Conservation (phyloP, 2,888 invertebrate genomes). For the Ophion obscuratus region DNA sequence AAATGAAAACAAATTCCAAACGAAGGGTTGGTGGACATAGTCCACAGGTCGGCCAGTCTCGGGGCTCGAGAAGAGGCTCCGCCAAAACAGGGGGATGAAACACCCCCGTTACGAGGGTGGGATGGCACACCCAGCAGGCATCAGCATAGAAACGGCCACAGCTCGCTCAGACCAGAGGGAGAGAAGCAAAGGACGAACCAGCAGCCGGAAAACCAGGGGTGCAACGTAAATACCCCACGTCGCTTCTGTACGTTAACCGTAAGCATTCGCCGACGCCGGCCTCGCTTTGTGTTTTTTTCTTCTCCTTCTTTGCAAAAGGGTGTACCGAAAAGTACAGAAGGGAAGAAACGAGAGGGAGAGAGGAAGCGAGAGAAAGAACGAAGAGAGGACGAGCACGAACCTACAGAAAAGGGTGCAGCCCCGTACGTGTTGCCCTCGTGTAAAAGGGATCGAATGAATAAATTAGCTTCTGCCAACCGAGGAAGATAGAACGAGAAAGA, state of each 20-base stretch:
- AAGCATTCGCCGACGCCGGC: constrained; percentile 79
- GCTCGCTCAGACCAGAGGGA: constrained; percentile 48
- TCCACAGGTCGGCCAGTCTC: constrained; percentile 69
- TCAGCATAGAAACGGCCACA: constrained; percentile 52
- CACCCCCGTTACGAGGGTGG: constrained; percentile 65
- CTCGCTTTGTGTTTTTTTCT: constrained; percentile 75
- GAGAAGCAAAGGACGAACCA: constrained; percentile 60
- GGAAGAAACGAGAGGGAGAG: constrained; percentile 60
- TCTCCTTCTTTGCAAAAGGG: constrained; percentile 78
- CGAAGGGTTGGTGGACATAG: constrained; percentile 68
- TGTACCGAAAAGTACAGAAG: constrained; percentile 77
- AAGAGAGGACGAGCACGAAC: constrained; percentile 52
- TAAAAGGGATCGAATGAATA: constrained; percentile 83
- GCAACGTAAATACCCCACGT: constrained; percentile 82
- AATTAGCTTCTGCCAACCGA: constrained; percentile 78
- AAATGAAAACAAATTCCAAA: constrained; percentile 65
- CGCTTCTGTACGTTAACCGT: constrained; percentile 76
- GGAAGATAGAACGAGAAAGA: constrained; percentile 55
- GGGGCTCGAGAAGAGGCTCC: constrained; percentile 67
- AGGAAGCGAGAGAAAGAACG: constrained; percentile 57
- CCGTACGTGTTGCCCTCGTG: constrained; percentile 77
- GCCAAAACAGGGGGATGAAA: constrained; percentile 70
- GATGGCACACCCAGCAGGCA: constrained; percentile 43
- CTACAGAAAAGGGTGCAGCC: constrained; percentile 65
- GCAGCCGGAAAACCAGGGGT: constrained; percentile 76